Evolutionary conservation across 2,888 invertebrate species (phyloP).

Genomic region (Archips crataeganus): DNA sequence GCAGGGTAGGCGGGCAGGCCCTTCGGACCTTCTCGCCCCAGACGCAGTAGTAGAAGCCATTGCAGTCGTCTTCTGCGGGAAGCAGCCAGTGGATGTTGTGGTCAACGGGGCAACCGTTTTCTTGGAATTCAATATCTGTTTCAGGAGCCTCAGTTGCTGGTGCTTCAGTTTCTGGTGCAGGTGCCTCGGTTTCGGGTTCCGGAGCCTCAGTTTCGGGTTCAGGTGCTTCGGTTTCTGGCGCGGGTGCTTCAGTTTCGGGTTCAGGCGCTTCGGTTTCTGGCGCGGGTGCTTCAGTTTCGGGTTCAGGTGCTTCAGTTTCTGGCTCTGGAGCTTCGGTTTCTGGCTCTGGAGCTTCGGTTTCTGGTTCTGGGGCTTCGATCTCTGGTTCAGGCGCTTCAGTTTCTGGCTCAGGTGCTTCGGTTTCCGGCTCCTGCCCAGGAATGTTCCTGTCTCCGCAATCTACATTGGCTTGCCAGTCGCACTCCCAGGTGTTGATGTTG

Average conservation of each 20-base stretch:
- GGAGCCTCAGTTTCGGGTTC: slow-evolving; percentile 14
- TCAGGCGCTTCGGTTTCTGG: slow-evolving; percentile 13
- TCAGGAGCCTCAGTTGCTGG: slow-evolving; percentile 41
- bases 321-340: slow-evolving; percentile 37
- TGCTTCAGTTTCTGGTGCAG: slow-evolving; percentile 29
- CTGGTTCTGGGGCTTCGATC: slow-evolving; percentile 52
- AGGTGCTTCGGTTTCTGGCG: slow-evolving; percentile 3
- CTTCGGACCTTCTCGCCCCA: slow-evolving; percentile 38
- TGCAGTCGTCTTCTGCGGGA: slow-evolving; percentile 41
- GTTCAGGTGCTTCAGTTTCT: slow-evolving; percentile 16
- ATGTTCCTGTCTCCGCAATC: slow-evolving; percentile 80
- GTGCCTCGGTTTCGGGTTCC: slow-evolving; percentile 35
- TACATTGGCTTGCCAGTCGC: slow-evolving; percentile 87
- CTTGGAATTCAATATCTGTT: slow-evolving; percentile 53
- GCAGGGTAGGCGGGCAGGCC: slow-evolving; percentile 35
- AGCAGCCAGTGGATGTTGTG: slow-evolving; percentile 43
- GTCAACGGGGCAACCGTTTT: slow-evolving; percentile 72
- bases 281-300: slow-evolving; percentile 4
- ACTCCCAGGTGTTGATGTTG: slow-evolving; percentile 80
- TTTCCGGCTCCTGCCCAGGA: slow-evolving; percentile 47
- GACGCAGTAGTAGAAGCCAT: slow-evolving; percentile 45
- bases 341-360: slow-evolving; percentile 51
- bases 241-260: not conserved
- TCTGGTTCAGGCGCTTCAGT: slow-evolving; percentile 15
- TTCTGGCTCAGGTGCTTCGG: slow-evolving; percentile 43